Percentiles rank a stretch among this genome's conserved stretches.
Conservation (phyloP, 2,888 invertebrate species). For the Agrilus mali region DNA sequence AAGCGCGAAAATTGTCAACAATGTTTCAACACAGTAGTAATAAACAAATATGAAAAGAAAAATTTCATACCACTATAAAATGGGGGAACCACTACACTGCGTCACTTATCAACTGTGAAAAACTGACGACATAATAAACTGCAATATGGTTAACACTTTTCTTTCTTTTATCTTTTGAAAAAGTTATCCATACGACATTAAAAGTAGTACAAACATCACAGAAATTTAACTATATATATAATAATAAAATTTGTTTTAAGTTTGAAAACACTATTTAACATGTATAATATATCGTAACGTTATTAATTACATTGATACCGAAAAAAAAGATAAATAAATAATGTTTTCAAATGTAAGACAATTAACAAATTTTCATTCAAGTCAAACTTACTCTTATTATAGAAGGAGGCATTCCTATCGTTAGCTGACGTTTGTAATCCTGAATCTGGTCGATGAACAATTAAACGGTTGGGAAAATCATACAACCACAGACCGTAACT, state of each 20-base stretch:
- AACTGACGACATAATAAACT: conserved; percentile 10
- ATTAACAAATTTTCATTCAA: conserved; percentile 1
- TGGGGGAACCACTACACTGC: conserved; percentile 9
- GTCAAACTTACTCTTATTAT: conserved; percentile 19
- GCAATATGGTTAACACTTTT: conserved; percentile 8
- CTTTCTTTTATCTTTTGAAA: conserved; percentile 1
- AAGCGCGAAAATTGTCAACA: conserved; percentile 3
- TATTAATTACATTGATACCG: no score
- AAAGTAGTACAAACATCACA: no score
- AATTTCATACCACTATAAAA: conserved; percentile 11
- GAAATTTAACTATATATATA: no score
- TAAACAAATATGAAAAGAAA: conserved; percentile 6
- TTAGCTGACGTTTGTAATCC: conserved; percentile 7
- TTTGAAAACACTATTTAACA: no score
- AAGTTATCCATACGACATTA: no score
- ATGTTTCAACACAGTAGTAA: conserved; percentile 6
- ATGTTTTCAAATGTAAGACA: no score
- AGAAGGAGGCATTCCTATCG: conserved; percentile 8
- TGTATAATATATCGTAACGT: no score
- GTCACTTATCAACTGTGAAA: conserved; percentile 11
- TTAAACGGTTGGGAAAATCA: conserved; percentile 13
- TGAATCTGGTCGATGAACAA: conserved; percentile 5
- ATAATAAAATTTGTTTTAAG: no score
- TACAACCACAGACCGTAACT: conserved; percentile 33
- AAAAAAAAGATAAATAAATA: no score